Base-by-base conservation (phyloP, 2,888 invertebrate genomes). In the Callosobruchus maculatus region DNA sequence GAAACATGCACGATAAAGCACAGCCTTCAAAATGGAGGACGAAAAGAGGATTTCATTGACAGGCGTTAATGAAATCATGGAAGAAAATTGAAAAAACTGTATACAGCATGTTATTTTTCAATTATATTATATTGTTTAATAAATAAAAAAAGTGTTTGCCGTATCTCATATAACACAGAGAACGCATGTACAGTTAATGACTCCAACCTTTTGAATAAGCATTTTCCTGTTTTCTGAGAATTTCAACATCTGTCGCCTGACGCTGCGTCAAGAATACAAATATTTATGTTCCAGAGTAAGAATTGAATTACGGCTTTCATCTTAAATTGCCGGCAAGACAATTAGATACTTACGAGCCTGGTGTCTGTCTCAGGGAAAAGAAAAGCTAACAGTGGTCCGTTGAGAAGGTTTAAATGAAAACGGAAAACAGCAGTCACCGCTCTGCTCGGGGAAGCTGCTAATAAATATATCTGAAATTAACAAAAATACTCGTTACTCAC, bases 321-420 rank as follows among this genome's bases (percentile, higher is more conserved):
- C 13, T 30, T 26, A 30, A 7, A 7, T 18, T 49, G 49, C 13
- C 13, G 13, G 49, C 13, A 18, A 49, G 4, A 49, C 49, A 49
- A 49, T 13, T 49, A 18, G 49, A 20, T 78, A 88, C 90, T 90
- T 90, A 96, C 96, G 86, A 93, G 91, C 86, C 97, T 91, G 73
- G 97, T 96, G 86, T 97, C 97, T 74, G 97, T 94, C 88, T 98
- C 97, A 75, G 98, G 98, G 88, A 98, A 97, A 77, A 97, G 84
- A 85, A 96, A 93, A 75, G 98, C 98, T 83, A 98, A 89, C 75
- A 97, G 89, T 73, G 98, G 97, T 78, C 98, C 98, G 88, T 97
- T 97, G 83, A 98, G 89, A 85, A 96, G 93, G 88, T 97, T 96
- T 87, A 98, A 90, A 87, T 97, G 97, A 85, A 98, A 91, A 83